These are phyloP conservation scores for Suncus etruscus DNA, from an alignment of 2,113 vertebrate genomes.

Conservation along the genomic window DNA sequence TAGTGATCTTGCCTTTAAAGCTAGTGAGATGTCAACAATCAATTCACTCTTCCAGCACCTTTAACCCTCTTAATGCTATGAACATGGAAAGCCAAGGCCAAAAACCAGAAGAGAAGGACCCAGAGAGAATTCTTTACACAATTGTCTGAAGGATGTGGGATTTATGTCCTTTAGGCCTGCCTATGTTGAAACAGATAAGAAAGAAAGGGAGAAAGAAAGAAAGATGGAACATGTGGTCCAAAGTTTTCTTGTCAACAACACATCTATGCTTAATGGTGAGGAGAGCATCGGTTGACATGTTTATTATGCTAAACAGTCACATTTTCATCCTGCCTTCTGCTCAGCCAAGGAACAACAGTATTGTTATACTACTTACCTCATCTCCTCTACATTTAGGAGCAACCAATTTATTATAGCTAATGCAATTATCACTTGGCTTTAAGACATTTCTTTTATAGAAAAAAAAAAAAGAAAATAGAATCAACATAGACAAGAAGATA, in stretches of 20 bases:
- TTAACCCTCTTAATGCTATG: conserved; percentile 97
- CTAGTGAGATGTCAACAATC: conserved; percentile 92
- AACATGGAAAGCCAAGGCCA: conserved; percentile 91
- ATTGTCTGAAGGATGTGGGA: conserved; percentile 79
- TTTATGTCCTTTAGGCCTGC: conserved; percentile 67
- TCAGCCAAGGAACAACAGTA: neutral
- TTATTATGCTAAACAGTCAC: neutral
- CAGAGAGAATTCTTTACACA: conserved; percentile 85
- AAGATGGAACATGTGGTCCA: conserved; percentile 34
- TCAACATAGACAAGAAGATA: neutral
- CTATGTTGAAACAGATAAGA: conserved; percentile 58
- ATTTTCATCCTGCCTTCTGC: neutral
- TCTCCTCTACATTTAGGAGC: neutral
- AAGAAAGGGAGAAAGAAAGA: conserved; percentile 39
- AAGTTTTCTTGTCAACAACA: neutral
- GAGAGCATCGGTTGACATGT: neutral
- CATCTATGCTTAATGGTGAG: neutral
- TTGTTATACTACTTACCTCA: neutral
- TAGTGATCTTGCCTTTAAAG: conserved; percentile 95
- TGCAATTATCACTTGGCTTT: conserved; percentile 9
- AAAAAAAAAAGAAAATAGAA: neutral
- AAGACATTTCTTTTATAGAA: neutral
- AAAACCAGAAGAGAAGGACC: conserved; percentile 87
- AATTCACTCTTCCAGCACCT: conserved; percentile 95
- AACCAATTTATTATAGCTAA: conserved; percentile 33